Evolutionary conservation across 1,140 invertebrate genomes (phyloP).

Genomic region (Anoplophora glabripennis): DNA sequence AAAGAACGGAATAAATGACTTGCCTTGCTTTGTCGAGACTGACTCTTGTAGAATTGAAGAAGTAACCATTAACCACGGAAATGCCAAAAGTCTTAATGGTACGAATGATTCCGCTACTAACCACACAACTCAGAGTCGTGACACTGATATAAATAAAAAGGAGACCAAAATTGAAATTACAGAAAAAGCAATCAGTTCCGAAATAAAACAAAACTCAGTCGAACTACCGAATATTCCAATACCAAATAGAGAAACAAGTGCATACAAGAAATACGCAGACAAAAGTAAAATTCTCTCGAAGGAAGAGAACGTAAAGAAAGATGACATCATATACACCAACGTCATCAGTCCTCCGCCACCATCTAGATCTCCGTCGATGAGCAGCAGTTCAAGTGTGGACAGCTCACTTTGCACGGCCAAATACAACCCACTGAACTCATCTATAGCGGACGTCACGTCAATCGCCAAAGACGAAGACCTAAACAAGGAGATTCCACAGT

Average conservation of each 20-base stretch:
- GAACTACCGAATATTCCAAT: no score
- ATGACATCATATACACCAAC: slow-evolving; percentile 24
- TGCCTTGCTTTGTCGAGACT: no score
- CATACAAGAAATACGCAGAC: not conserved
- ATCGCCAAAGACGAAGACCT: slow-evolving; percentile 42
- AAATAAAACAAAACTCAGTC: no score
- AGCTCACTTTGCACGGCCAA: slow-evolving; percentile 57
- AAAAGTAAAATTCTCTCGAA: no score
- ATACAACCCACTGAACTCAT: slow-evolving; percentile 48
- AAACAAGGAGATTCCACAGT: slow-evolving; percentile 25
- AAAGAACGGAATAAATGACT: slow-evolving; percentile 14
- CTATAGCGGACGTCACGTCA: slow-evolving; percentile 45
- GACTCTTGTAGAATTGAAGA: no score
- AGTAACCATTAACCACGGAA: not conserved
- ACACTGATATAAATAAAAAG: no score
- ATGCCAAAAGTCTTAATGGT: slow-evolving; percentile 4
- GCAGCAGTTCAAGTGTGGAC: slow-evolving; percentile 52
- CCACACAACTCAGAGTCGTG: no score
- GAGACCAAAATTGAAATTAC: no score
- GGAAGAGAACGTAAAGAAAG: not conserved
- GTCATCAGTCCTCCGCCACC: slow-evolving; percentile 29
- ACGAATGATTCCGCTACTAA: slow-evolving; percentile 7
- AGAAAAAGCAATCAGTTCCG: no score
- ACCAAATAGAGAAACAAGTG: not conserved
- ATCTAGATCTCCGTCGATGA: slow-evolving; percentile 44